Evolutionary conservation across 2,888 invertebrate species (phyloP), one percentile per base, ranked within the genome.

Genomic region (Dascillus cervinus): DNA sequence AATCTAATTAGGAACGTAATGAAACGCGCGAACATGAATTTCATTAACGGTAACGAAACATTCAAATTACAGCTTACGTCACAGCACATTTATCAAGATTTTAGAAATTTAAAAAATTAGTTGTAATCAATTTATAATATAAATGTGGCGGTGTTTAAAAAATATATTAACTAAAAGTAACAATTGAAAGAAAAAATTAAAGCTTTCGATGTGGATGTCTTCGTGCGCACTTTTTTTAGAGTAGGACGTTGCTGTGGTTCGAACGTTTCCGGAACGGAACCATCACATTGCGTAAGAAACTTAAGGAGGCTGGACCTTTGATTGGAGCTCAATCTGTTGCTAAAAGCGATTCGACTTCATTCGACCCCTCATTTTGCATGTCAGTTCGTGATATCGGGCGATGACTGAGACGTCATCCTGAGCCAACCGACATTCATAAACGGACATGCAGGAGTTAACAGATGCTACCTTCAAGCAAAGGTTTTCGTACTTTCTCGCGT

Each of bases 241-340:
- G 17, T 35, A 29, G 25, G 11, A 8, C 11, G 13, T 22, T 27
- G 15, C 24, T 37, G 30, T 21, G 30, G 29, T 26, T 12, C 22
- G 15, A 35, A 26, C 8, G 23, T 34, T 17, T 28, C 29, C 20
- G 14, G 29, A 28, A 22, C 26, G 24, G 26, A 39, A 29, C 32
- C 30, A 30, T 11, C 21, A 31, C 41, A 44, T 50, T 49, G 35
- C 43, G 47, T 32, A 30, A 41, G 35, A 39, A 44, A 47, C 41
- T 46, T 47, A 39, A 37, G 56, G 61, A 63, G 63, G 63, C 63
- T 63, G 63, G 63, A 53, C 56, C 55, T 44, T 49, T 51, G 55
- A 52, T 47, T 52, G 47, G 49, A 58, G 56, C 41, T 29, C 22
- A 21, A 27, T 27, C 22, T 8, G 27, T 36, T 41, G 31, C 34